These are phyloP conservation scores for Pica pica DNA, from an alignment of 2,113 vertebrate genomes.

Conservation along the genomic window DNA sequence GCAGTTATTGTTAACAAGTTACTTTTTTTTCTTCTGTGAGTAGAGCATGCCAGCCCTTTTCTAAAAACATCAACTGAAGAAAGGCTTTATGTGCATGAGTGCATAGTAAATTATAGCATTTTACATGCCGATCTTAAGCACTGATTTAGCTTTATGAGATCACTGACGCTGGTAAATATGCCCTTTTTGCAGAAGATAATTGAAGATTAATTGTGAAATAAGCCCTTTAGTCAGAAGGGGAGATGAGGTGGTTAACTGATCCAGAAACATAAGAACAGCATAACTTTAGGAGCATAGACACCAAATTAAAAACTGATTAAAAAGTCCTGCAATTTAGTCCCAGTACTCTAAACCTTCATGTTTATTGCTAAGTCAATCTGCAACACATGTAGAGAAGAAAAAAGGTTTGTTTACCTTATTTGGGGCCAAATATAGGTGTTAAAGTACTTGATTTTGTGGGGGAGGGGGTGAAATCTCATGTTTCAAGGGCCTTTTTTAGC, in stretches of 20 bases:
- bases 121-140: background rate
- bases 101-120: background rate
- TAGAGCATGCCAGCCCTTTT: background rate
- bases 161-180: background rate
- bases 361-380: conserved; percentile 36
- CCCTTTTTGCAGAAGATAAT: background rate
- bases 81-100: background rate
- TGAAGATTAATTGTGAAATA: background rate
- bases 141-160: background rate
- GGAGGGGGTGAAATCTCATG: background rate
- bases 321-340: conserved; percentile 6
- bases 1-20: background rate
- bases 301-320: conserved; percentile 39
- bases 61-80: background rate
- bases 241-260: background rate
- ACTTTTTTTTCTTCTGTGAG: background rate
- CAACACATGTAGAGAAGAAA: background rate
- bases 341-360: background rate
- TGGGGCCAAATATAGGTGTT: conserved; percentile 35
- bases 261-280: background rate
- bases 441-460: background rate
- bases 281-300: background rate
- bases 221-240: background rate
- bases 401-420: background rate
- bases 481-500: conserved; percentile 11